These are phyloP conservation scores for Crotalus helleri DNA, from an alignment of 2,113 vertebrate genomes.

Conservation along the genomic window DNA sequence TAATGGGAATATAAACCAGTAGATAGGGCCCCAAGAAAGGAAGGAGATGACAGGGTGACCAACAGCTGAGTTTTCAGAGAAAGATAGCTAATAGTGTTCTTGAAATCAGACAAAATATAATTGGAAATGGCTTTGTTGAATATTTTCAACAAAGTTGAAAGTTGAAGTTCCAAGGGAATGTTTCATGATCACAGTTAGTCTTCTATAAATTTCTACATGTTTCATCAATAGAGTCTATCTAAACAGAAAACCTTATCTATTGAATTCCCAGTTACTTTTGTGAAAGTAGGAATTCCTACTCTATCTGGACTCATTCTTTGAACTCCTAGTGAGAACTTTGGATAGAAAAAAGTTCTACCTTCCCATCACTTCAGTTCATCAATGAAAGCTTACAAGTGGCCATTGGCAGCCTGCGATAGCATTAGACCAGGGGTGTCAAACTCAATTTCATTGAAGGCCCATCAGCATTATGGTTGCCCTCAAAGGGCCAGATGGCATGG, in stretches of 20 bases:
- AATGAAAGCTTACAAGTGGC: background rate
- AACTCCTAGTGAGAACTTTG: background rate
- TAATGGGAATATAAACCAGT: background rate
- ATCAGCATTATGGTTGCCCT: no score
- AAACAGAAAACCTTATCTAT: background rate
- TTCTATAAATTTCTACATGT: background rate
- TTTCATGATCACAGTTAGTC: background rate
- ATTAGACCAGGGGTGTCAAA: background rate
- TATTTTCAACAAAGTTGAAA: background rate
- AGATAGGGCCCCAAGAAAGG: background rate
- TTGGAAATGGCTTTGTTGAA: background rate
- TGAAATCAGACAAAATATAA: background rate
- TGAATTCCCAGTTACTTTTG: background rate
- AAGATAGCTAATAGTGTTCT: background rate
- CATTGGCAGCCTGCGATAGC: background rate
- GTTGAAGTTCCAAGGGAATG: background rate
- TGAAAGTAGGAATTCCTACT: background rate
- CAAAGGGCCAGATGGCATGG: no score
- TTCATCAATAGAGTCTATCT: background rate
- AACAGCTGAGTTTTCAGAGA: background rate
- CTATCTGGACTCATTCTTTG: background rate
- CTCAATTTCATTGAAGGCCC: no score
- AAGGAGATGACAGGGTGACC: background rate
- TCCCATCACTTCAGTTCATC: background rate
- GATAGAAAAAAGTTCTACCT: background rate